Percentiles rank a stretch among this genome's conserved stretches.
phyloP scores from a whole-genome alignment of 2,888 invertebrate species.

The Lapara coniferarum region DNA sequence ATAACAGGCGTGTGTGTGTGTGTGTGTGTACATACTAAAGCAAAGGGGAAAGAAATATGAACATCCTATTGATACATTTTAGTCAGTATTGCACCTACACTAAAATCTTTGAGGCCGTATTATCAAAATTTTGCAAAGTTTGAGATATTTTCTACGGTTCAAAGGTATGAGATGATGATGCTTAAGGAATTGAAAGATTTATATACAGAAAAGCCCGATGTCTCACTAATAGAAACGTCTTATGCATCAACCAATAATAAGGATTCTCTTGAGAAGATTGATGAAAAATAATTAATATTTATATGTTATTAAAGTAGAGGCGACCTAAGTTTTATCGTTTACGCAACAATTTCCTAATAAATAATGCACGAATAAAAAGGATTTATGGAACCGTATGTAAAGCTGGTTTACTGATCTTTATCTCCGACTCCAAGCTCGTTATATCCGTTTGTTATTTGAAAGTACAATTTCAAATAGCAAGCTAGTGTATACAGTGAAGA shows the following conservation, averaged over 20 bases:
- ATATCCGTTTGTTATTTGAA: too few relatives aligned
- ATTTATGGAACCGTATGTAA: too few relatives aligned
- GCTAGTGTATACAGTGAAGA: too few relatives aligned
- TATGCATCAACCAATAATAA: not conserved
- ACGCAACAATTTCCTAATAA: too few relatives aligned
- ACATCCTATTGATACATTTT: not conserved
- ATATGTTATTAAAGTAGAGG: too few relatives aligned
- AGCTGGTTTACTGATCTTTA: too few relatives aligned
- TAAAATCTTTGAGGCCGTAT: not conserved
- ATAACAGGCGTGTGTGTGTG: too few relatives aligned
- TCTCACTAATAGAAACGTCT: not conserved
- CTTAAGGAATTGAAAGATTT: not conserved
- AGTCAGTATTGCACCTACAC: not conserved
- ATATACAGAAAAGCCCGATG: not conserved
- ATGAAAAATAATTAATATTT: not conserved
- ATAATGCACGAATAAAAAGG: too few relatives aligned
- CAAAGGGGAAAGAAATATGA: not conserved
- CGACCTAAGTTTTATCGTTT: too few relatives aligned
- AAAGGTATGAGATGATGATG: slow-evolving; percentile 6
- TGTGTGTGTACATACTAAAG: not conserved
- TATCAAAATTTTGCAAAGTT: not conserved
- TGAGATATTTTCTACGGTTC: not conserved
- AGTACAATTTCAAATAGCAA: too few relatives aligned
- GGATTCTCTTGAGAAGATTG: not conserved
- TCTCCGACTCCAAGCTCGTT: too few relatives aligned